Percentiles rank a stretch among this genome's conserved stretches.
These are phyloP conservation scores for Otocyon megalotis DNA, from an alignment of 2,113 vertebrate species.

Conservation along the genomic window DNA sequence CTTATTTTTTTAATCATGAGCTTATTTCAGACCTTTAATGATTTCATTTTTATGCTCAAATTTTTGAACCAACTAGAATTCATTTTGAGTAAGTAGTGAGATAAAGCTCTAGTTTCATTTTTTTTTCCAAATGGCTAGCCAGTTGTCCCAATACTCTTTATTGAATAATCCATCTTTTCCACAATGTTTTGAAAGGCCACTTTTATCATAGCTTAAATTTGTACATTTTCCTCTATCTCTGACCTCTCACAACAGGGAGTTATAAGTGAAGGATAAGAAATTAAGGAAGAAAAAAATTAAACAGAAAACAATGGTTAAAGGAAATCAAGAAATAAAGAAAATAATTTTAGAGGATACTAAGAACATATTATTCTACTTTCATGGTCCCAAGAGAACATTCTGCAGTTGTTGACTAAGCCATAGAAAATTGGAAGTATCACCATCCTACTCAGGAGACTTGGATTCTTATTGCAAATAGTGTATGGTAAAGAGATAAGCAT, in stretches of 20 bases:
- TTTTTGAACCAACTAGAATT: slow-evolving; percentile 71
- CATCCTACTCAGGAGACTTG: background rate
- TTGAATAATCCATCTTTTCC: slow-evolving; percentile 73
- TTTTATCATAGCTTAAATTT: slow-evolving; percentile 68
- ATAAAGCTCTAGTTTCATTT: slow-evolving; percentile 51
- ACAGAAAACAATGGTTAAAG: slow-evolving; percentile 15
- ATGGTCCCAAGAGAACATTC: background rate
- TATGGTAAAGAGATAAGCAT: background rate
- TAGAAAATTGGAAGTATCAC: background rate
- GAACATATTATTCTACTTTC: slow-evolving; percentile 2
- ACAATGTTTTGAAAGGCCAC: slow-evolving; percentile 63
- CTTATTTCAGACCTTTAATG: slow-evolving; percentile 43
- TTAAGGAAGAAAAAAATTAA: background rate
- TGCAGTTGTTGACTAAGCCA: background rate
- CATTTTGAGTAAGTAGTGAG: slow-evolving; percentile 60
- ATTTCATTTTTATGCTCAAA: slow-evolving; percentile 63
- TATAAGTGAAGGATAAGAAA: slow-evolving; percentile 42
- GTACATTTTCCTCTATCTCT: slow-evolving; percentile 32
- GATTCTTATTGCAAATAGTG: background rate
- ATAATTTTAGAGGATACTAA: slow-evolving; percentile 1
- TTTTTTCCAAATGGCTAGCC: slow-evolving; percentile 69
- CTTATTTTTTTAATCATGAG: background rate
- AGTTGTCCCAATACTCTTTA: slow-evolving; percentile 69
- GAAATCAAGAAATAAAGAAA: background rate
- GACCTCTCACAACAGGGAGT: slow-evolving; percentile 30